Evolutionary conservation across 64 coral and sea anemone genomes (phyloP).

Genomic region (Astreopora myriophthalma): DNA sequence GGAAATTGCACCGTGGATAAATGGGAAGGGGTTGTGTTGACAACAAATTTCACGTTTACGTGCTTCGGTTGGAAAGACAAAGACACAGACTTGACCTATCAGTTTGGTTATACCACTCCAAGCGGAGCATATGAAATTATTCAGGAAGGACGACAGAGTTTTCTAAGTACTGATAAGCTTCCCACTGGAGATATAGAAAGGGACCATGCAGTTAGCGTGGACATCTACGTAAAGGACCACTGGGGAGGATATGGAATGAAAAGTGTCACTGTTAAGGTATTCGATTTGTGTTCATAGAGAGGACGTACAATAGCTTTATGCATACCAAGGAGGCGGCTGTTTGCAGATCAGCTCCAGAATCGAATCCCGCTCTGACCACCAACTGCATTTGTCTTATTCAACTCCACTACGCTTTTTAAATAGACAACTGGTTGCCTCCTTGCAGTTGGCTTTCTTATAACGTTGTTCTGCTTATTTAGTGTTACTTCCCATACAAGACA

Average conservation of each 20-base stretch:
- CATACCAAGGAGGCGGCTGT: too few species aligned
- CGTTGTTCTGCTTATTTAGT: too few species aligned
- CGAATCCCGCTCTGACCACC: too few species aligned
- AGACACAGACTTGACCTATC: background rate
- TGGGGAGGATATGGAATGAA: slow-evolving; percentile 14
- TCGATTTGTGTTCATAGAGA: too few species aligned
- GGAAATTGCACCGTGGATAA: slow-evolving; percentile 51
- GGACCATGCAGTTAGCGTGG: slow-evolving; percentile 16
- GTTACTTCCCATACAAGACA: too few species aligned
- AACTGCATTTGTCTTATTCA: too few species aligned
- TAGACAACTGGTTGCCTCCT: too few species aligned
- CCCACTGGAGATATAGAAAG: slow-evolving; percentile 32
- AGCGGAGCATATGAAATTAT: slow-evolving; percentile 33
- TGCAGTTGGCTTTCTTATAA: too few species aligned
- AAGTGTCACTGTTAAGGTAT: slow-evolving; percentile 49
- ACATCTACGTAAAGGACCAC: slow-evolving; percentile 36
- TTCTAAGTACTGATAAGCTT: slow-evolving; percentile 14
- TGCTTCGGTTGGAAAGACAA: slow-evolving; percentile 57
- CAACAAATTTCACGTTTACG: slow-evolving; percentile 54
- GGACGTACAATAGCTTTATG: too few species aligned
- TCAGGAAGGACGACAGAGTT: background rate
- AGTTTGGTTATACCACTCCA: slow-evolving; percentile 22
- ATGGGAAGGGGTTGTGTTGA: slow-evolving; percentile 23
- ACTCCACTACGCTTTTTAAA: too few species aligned
- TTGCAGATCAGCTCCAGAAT: too few species aligned